Percentiles rank a stretch among this genome's conserved stretches.
phyloP scores from a whole-genome alignment of 2,113 vertebrate genomes.

The Loxodonta africana region DNA sequence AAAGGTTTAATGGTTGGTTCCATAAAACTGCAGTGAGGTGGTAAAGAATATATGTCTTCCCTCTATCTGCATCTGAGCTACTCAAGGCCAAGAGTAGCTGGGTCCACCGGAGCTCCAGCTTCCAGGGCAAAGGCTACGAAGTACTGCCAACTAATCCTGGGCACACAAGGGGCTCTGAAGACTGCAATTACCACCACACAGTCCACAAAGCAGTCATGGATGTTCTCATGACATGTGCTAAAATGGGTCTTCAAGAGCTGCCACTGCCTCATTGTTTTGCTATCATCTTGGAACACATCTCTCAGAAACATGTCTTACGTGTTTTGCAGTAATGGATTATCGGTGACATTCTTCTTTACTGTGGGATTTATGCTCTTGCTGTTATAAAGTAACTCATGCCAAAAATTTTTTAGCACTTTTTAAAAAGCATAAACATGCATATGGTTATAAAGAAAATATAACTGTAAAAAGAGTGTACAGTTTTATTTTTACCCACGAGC shows the following conservation, averaged over 20 bases:
- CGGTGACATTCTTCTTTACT: neutral
- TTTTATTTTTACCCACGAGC: neutral
- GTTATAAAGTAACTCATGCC: neutral
- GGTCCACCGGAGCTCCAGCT: neutral
- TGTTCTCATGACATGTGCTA: neutral
- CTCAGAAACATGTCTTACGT: neutral
- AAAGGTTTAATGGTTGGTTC: neutral
- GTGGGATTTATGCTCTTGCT: neutral
- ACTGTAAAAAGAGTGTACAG: neutral
- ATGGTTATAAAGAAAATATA: neutral
- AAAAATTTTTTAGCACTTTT: neutral
- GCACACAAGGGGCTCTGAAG: neutral
- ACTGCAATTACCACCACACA: neutral
- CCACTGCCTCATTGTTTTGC: neutral
- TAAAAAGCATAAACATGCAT: neutral
- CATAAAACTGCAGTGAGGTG: neutral
- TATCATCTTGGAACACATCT: neutral
- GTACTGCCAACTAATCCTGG: too few species aligned
- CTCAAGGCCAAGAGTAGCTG: neutral
- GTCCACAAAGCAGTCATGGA: neutral
- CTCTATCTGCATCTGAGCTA: neutral
- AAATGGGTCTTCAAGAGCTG: neutral
- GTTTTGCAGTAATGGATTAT: neutral
- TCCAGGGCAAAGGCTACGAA: neutral
- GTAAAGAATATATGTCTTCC: neutral